Evolutionary conservation across 2,113 vertebrate species (phyloP), one percentile per base, ranked within the genome.

Genomic region (Chionomys nivalis): DNA sequence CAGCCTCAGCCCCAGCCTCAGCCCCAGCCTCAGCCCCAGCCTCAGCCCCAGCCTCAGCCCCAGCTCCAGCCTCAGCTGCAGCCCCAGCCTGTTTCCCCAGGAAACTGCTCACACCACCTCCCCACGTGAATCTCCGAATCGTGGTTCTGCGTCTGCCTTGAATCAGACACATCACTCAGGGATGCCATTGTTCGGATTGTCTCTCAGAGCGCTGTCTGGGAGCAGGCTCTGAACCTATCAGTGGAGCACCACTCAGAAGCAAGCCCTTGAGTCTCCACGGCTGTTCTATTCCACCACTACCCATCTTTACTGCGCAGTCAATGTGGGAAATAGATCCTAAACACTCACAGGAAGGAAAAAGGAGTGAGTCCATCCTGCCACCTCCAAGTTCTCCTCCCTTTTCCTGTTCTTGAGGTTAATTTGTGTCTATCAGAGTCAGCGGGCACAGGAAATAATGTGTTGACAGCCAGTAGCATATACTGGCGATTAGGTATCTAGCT

Each of bases 261-360:
- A 0, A 89, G 5, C 94, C 75, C 96, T 96, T 87, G 93, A 93
- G 17, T 93, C 63, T 55, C 82, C 36, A 23, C 39, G 42, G 49
- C 94, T 76, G 79, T 86, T 94, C 90, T 58, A 28, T 91, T 96
- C 68, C 0, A 55, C 63, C 21, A 17, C 87, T 83, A 91, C 63
- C 91, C 88, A 24, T 85, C 73, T 81, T 31, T 47, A 42, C 33
- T 44, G 26, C 44, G 55, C 28, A 52, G 55, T 93, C 92, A 65
- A 5, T 89, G 58, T 2, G 8, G 73, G 73, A 65, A 78, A 39
- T 63, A 61, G 83, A 14, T 12, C 79, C 75, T 26, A 14, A 23
- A n/a, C 52, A n/a, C 58, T 12, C 39, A 8, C 2, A 21, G 44
- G 0, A 39, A 52, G 63, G 61, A 28, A 61, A 42, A 7, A 5